These are phyloP conservation scores for Macrosoma leucophasiata DNA, from an alignment of 2,888 invertebrate genomes.

Conservation along the genomic window DNA sequence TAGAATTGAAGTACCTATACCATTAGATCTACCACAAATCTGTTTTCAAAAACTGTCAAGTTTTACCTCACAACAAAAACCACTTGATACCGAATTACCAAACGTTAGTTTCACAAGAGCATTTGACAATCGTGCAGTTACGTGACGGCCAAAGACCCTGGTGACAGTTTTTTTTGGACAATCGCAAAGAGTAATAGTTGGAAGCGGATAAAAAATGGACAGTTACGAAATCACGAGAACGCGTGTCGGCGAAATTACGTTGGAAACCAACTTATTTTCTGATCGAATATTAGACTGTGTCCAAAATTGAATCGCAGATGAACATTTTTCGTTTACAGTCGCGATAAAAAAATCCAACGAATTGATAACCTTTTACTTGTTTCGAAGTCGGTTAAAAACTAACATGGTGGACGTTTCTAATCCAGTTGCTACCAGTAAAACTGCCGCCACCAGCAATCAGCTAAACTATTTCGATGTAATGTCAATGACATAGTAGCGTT, in stretches of 20 bases:
- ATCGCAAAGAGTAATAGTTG: constrained; percentile 37
- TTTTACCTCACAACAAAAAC: too few relatives aligned
- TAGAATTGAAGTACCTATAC: too few relatives aligned
- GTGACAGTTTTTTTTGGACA: constrained; percentile 21
- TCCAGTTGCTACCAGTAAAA: constrained; percentile 39
- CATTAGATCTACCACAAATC: too few relatives aligned
- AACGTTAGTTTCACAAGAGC: constrained; percentile 16
- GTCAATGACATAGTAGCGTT: constrained; percentile 35
- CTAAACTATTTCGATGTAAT: constrained; percentile 50
- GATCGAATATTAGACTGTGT: too few relatives aligned
- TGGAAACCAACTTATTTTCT: constrained; percentile 17
- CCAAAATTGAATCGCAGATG: too few relatives aligned
- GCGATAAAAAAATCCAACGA: too few relatives aligned
- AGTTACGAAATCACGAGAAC: constrained; percentile 60
- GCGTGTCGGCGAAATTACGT: constrained; percentile 58
- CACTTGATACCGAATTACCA: too few relatives aligned
- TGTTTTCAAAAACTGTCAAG: too few relatives aligned
- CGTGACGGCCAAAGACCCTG: constrained; percentile 22
- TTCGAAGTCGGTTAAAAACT: constrained; percentile 7
- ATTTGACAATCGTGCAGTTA: constrained; percentile 12
- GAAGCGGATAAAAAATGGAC: constrained; percentile 43
- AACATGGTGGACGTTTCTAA: constrained; percentile 20
- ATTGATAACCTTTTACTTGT: too few relatives aligned
- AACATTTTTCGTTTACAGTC: constrained; percentile 14
- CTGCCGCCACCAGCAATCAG: constrained; percentile 52